Conservation (phyloP, 2,888 invertebrate genomes). For the Tipula unca region DNA sequence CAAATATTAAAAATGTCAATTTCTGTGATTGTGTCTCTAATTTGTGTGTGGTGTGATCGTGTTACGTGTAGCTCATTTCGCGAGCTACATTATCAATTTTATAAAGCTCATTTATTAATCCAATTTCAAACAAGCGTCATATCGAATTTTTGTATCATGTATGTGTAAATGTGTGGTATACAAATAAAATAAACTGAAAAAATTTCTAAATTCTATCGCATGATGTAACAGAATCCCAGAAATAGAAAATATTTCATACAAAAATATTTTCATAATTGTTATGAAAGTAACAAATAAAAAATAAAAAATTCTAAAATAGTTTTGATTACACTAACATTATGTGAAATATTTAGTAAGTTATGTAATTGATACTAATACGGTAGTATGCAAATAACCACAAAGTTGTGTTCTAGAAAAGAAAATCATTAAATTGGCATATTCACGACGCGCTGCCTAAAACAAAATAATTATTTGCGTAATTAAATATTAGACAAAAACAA, state of each 20-base stretch:
- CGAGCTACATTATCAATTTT: background rate
- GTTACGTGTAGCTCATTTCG: too few relatives aligned
- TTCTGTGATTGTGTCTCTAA: too few relatives aligned
- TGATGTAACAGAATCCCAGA: background rate
- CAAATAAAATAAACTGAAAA: background rate
- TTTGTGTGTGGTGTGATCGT: too few relatives aligned
- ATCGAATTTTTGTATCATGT: background rate
- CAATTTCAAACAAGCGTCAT: background rate
- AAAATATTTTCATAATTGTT: background rate
- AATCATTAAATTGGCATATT: background rate
- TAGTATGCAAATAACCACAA: background rate
- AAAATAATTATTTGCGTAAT: background rate
- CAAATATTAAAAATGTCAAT: too few relatives aligned
- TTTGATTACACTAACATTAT: background rate
- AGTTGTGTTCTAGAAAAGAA: background rate
- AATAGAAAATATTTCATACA: conserved; percentile 1
- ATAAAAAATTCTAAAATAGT: background rate
- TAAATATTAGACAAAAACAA: background rate
- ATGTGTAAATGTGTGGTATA: background rate
- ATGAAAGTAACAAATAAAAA: background rate
- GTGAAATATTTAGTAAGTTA: background rate
- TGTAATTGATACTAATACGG: background rate
- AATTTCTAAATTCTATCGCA: background rate
- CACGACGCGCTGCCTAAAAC: background rate
- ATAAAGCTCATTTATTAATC: background rate